phyloP scores from a whole-genome alignment of 2,797 vertebrate genomes.

The Varecia variegata region DNA sequence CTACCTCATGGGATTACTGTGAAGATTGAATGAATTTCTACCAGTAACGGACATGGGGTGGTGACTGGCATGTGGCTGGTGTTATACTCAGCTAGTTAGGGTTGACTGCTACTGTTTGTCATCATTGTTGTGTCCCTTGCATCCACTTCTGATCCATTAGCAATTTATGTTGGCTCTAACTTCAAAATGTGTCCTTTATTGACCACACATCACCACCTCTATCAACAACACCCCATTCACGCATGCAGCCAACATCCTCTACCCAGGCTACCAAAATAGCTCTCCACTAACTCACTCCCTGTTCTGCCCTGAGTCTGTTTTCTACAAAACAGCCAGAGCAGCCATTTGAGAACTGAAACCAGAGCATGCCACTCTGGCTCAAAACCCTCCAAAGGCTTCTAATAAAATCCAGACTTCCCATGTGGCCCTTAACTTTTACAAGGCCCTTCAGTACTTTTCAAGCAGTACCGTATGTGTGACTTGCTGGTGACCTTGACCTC shows the following conservation, averaged over 20 bases:
- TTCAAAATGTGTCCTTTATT: background rate
- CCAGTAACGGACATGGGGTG: background rate
- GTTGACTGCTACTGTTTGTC: background rate
- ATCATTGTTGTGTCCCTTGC: background rate
- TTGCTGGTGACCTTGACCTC: background rate
- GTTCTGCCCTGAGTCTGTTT: background rate
- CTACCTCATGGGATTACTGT: background rate
- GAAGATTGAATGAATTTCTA: background rate
- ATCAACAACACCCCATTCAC: background rate
- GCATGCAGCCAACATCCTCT: background rate
- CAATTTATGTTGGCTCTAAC: background rate
- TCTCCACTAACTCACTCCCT: background rate
- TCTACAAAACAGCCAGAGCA: background rate
- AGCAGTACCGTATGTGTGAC: background rate
- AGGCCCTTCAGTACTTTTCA: background rate
- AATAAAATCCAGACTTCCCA: background rate
- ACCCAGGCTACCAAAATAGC: background rate
- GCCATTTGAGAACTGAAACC: constrained; percentile 38
- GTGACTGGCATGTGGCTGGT: background rate
- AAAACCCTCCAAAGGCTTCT: background rate
- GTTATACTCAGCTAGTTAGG: background rate
- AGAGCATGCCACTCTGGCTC: background rate
- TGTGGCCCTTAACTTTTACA: background rate
- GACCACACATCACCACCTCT: background rate
- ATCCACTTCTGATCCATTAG: background rate